Conservation (phyloP, 1,140 invertebrate genomes). For the Oreohelix idahoensis region DNA sequence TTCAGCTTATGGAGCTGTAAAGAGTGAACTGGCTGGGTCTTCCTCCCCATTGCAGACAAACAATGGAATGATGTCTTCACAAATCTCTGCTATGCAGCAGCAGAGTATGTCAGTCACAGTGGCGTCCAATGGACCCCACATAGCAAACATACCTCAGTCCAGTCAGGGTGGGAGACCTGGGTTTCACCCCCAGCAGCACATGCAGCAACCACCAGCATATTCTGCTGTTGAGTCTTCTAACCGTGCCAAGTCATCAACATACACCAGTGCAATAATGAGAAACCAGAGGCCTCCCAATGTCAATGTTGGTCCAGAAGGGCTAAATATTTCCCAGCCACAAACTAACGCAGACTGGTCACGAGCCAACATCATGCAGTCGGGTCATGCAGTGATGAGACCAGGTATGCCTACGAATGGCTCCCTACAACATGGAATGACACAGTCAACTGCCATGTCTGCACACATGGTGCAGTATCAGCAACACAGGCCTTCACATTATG, state of each 20-base stretch:
- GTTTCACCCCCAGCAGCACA: constrained; percentile 39
- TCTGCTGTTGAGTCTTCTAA: constrained; percentile 37
- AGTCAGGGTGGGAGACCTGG: constrained; percentile 19
- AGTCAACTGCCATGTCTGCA: constrained; percentile 43
- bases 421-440: constrained; percentile 42
- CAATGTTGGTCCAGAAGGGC: constrained; percentile 73
- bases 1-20: constrained; percentile 59
- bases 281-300: constrained; percentile 74
- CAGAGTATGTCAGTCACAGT: constrained; percentile 38
- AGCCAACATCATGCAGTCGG: constrained; percentile 33
- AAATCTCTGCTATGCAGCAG: constrained; percentile 59
- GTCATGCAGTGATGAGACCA: constrained; percentile 52
- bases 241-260: constrained; percentile 41
- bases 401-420: constrained; percentile 41
- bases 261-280: constrained; percentile 71
- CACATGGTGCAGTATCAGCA: constrained; percentile 58
- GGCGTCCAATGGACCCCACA: constrained; percentile 24
- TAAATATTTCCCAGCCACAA: constrained; percentile 72
- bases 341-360: constrained; percentile 45
- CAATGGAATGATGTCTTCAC: constrained; percentile 56
- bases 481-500: constrained; percentile 41
- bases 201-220: constrained; percentile 38
- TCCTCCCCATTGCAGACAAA: constrained; percentile 34
- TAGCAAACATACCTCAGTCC: constrained; percentile 27
- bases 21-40: constrained; percentile 54